A percentile compares a stretch with the other conserved stretches of the same genome.
Conservation (phyloP, 92 coral and sea anemone genomes). For the Pocillopora meandrina region DNA sequence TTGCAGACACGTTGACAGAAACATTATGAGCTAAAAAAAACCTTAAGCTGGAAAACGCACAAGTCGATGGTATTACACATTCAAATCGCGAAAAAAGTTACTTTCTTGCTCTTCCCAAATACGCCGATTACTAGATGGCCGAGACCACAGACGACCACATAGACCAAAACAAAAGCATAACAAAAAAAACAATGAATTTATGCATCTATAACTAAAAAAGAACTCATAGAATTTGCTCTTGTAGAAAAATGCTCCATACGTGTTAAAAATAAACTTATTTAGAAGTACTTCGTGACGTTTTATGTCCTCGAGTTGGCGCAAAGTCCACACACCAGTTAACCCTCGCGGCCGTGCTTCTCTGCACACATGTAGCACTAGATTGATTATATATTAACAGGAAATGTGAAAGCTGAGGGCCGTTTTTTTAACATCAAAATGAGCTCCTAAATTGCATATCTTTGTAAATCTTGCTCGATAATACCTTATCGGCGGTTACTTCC, state of each 20-base stretch:
- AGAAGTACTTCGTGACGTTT: neutral
- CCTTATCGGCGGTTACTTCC: conserved; percentile 61
- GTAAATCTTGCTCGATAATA: neutral
- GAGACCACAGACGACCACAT: neutral
- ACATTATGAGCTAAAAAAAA: too few relatives aligned
- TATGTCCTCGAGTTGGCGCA: neutral
- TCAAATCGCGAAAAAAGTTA: neutral
- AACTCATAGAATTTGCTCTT: neutral
- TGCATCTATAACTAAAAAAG: neutral
- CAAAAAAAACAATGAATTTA: neutral
- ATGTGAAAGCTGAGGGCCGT: neutral
- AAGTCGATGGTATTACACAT: too few relatives aligned
- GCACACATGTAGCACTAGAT: too few relatives aligned
- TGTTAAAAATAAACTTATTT: neutral
- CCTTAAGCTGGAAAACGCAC: too few relatives aligned
- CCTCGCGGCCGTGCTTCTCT: too few relatives aligned
- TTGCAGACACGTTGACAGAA: too few relatives aligned
- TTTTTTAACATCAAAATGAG: neutral
- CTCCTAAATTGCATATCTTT: neutral
- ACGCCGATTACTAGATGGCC: neutral
- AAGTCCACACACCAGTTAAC: too few relatives aligned
- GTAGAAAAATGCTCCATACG: neutral
- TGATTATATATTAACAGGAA: neutral
- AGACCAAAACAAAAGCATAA: neutral
- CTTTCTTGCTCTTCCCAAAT: neutral